Evolutionary conservation across 2,888 invertebrate genomes (phyloP), one percentile per base, ranked within the genome.

Genomic region (Agapetus fuscipes): DNA sequence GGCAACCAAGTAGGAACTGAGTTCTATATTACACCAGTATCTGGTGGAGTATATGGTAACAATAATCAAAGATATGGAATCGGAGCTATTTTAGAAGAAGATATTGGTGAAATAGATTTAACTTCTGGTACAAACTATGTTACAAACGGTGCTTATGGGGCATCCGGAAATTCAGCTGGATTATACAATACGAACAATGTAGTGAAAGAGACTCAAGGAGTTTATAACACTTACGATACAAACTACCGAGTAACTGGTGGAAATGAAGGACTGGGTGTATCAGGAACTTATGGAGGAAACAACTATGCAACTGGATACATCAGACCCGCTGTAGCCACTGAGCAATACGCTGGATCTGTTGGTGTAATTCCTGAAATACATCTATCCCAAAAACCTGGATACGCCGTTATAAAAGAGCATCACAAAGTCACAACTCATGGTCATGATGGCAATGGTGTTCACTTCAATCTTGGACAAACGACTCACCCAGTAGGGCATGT

Each of bases 281-380:
- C 28, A 20, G 20, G 20, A 20, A 9, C 5, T 9, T 4, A 6
- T 17, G 7, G 17, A 16, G 36, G 29, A 26, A 10, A 13, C 15
- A 5, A 27, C 3, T 27, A 9, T 27, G n/a, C 17, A 27, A 16
- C 4, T 20, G 9, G 20, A 6, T 6, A 20, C 20, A 20, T 9
- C 9, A 9, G 20, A 6, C 9, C 20, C 4, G n/a, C 7, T 16
- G 31, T 6, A 11, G 28, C 12, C 20, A 20, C 37, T 25, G 39
- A 28, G n/a, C 33, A 43, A 24, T 60, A 61, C 38, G 50, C 50
- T 11, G 56, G 55, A 36, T 55, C 57, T 13, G 61, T 61, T 41
- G 60, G 60, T 39, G 61, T 56, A 17, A 52, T 57, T 34, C 15
- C 56, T 6, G 61, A 60, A 30, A 48, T 61, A 40, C 49, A 63